A percentile compares a stretch with the other conserved stretches of the same genome.
phyloP scores from a whole-genome alignment of 1,140 invertebrate species.

The Drosophila cardini region DNA sequence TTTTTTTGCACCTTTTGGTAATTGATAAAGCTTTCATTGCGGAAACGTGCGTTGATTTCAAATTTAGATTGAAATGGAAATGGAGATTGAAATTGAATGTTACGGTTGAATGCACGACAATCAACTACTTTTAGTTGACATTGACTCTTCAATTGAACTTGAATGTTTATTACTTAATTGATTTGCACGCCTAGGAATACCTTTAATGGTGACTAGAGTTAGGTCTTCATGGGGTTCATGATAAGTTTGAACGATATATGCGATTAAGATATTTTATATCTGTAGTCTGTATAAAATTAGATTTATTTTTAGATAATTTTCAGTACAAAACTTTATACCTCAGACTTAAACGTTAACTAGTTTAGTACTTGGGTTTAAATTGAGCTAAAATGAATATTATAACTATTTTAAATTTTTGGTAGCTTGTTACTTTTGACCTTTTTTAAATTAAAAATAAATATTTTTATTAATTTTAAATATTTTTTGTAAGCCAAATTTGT shows the following conservation, averaged over 20 bases:
- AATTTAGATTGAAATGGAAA: slow-evolving; percentile 16
- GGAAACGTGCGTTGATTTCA: slow-evolving; percentile 7
- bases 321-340: too few relatives aligned
- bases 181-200: slow-evolving; percentile 27
- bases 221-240: background rate
- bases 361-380: too few relatives aligned
- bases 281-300: too few relatives aligned
- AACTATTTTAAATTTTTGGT: too few relatives aligned
- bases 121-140: slow-evolving; percentile 39
- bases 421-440: too few relatives aligned
- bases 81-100: slow-evolving; percentile 6
- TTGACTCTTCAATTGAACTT: slow-evolving; percentile 72
- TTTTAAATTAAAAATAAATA: too few relatives aligned
- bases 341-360: too few relatives aligned
- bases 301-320: too few relatives aligned
- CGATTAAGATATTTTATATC: too few relatives aligned
- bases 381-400: too few relatives aligned
- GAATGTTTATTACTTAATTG: slow-evolving; percentile 27
- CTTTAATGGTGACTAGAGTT: background rate
- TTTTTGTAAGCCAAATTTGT: too few relatives aligned
- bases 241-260: background rate
- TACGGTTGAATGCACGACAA: slow-evolving; percentile 27
- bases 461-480: too few relatives aligned
- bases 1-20: background rate
- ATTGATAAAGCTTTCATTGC: background rate